Evolutionary conservation across 2,888 invertebrate genomes (phyloP), one percentile per base, ranked within the genome.

Genomic region (Agrotis exclamationis): DNA sequence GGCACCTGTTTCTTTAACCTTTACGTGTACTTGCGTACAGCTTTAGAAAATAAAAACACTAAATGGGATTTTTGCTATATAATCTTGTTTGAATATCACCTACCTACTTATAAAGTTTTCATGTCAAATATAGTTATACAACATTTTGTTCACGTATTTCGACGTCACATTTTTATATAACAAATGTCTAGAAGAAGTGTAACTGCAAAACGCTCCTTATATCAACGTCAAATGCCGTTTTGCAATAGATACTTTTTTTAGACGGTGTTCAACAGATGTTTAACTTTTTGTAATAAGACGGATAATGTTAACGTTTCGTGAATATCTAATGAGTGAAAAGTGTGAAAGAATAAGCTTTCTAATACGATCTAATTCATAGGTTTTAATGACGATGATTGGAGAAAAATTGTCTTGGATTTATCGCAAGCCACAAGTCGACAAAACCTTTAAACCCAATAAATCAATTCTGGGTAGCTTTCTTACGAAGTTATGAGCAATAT

Each of bases 381-480:
- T 4, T 22, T 28, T 6, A 48, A 11, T 16, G n/a, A 13, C 22
- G 0, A 48, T n/a, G 9, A 39, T 11, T 11, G 39, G 1, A 39
- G 39, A 11, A 39, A 28, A 67, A 67, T 24, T 50, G 1, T 0
- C 20, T 50, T 57, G 2, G 13, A 51, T 20, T 14, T 57, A 57
- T 76, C 20, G 45, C 9, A 51, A 18, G 45, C 48, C n/a, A 13
- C 69, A 20, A 67, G 20, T n/a, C 16, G 14, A 18, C 18, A 33
- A 53, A 44, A 11, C 14, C 57, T 44, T 70, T 44, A 67, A 76
- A 47, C 24, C 33, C 50, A 54, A 78, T 65, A 80, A 76, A 76
- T 78, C 76, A 76, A 59, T 54, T 80, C 57, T 64, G 13, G 22
- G n/a, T 18, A 70, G 53, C 9, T 54, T 50, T 50, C 57, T 45